phyloP scores from a whole-genome alignment of 2,797 vertebrate genomes.

The Lepus oiostolus region DNA sequence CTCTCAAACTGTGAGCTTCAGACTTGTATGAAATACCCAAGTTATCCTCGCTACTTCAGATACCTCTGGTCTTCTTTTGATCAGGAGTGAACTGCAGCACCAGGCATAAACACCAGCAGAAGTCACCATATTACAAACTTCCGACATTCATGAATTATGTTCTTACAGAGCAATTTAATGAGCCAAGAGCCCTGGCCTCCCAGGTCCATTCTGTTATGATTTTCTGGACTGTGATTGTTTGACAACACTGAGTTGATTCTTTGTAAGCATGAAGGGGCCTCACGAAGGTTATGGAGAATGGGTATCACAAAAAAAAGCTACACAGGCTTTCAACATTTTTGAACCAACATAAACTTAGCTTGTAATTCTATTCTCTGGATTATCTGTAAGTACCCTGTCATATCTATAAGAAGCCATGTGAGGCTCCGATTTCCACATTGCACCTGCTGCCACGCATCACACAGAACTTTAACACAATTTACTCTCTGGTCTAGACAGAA shows the following conservation, averaged over 20 bases:
- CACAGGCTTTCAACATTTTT: too few species aligned
- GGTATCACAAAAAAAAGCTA: too few species aligned
- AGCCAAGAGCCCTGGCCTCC: not conserved
- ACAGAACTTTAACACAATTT: conserved; percentile 6
- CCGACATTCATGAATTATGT: not conserved
- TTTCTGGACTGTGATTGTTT: not conserved
- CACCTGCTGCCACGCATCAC: conserved; percentile 1
- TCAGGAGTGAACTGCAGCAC: not conserved
- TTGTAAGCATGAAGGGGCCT: not conserved
- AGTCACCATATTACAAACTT: not conserved
- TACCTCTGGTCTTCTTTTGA: not conserved
- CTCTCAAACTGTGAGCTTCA: not conserved
- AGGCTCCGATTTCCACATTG: not conserved
- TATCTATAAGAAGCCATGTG: not conserved
- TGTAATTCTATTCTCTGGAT: too few species aligned
- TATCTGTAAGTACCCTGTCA: not conserved
- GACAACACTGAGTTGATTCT: not conserved
- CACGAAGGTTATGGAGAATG: too few species aligned
- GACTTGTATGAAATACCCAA: not conserved
- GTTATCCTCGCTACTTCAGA: not conserved
- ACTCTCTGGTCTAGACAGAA: conserved; percentile 2
- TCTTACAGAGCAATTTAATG: conserved; percentile 31
- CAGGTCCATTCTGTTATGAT: not conserved
- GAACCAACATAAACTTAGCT: too few species aligned
- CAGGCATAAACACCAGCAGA: not conserved